Evolutionary conservation across 2,113 vertebrate species (phyloP).

Genomic region (Hypanus sabinus): DNA sequence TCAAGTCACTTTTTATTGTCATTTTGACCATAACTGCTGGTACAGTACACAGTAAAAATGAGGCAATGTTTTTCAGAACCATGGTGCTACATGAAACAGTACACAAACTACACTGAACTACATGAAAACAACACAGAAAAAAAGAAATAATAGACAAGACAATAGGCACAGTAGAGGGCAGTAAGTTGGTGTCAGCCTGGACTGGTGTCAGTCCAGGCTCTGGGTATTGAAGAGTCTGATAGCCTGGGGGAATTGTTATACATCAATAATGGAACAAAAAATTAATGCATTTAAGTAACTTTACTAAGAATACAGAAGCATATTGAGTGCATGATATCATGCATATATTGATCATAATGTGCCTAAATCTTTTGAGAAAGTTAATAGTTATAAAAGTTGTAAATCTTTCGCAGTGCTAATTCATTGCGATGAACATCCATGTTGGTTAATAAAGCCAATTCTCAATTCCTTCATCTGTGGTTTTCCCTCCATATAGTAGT

Average conservation of each 20-base stretch:
- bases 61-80: no score
- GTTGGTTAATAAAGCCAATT: neutral
- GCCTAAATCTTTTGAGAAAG: neutral
- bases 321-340: neutral
- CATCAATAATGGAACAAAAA: neutral
- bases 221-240: no score
- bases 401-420: neutral
- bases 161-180: no score
- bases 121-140: no score
- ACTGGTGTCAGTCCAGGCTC: no score
- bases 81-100: no score
- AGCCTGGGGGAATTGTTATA: neutral
- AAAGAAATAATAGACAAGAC: no score
- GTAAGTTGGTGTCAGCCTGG: no score
- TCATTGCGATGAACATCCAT: neutral
- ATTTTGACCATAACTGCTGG: no score
- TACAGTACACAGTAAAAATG: no score
- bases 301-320: neutral
- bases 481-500: neutral
- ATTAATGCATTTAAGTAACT: neutral
- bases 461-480: neutral
- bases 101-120: no score
- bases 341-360: neutral
- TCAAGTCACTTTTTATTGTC: no score
- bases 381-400: neutral